phyloP scores from a whole-genome alignment of 2,113 vertebrate species.

The Hippocampus comes region DNA sequence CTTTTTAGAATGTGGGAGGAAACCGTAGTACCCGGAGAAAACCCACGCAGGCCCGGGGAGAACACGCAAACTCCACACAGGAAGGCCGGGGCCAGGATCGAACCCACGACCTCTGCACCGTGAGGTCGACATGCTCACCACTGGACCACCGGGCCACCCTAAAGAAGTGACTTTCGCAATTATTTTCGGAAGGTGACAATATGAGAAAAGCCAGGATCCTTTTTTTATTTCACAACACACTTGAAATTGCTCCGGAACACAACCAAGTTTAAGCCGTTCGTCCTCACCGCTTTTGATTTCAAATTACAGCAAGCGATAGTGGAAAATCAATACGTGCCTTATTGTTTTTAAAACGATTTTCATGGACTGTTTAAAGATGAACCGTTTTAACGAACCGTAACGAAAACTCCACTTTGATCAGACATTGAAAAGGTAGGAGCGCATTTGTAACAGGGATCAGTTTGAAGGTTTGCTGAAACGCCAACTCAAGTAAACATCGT shows the following conservation, averaged over 20 bases:
- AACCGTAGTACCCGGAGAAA: no score
- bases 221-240: background rate
- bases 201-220: background rate
- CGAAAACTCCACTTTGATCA: background rate
- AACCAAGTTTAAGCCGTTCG: background rate
- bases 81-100: no score
- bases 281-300: background rate
- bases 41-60: no score
- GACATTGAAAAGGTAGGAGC: background rate
- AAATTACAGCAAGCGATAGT: background rate
- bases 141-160: no score
- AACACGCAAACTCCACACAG: no score
- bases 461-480: conserved; percentile 6
- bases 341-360: background rate
- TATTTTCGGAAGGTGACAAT: background rate
- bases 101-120: no score
- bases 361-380: background rate
- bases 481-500: conserved; percentile 18
- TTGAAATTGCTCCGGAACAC: background rate
- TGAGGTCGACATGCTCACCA: no score
- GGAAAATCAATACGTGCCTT: background rate
- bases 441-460: background rate
- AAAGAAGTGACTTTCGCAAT: no score
- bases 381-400: background rate
- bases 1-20: no score